These are phyloP conservation scores for Chrysolina haemoptera DNA, from an alignment of 2,888 invertebrate genomes.

Conservation along the genomic window DNA sequence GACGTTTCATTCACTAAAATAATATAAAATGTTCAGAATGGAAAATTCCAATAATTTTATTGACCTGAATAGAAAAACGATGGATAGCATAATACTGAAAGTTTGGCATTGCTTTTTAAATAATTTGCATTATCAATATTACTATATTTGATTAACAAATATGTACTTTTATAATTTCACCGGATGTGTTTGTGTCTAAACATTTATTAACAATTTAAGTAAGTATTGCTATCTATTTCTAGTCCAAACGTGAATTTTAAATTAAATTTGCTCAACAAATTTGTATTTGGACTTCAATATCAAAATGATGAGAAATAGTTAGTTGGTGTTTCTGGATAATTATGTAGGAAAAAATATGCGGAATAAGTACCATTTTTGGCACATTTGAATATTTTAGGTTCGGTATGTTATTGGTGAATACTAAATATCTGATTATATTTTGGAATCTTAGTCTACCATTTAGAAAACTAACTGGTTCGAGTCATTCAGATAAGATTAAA, in stretches of 20 bases:
- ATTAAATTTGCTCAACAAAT: background rate
- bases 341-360: background rate
- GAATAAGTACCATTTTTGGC: background rate
- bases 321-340: background rate
- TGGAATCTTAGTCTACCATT: conserved; percentile 4
- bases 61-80: background rate
- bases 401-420: background rate
- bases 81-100: conserved; percentile 53
- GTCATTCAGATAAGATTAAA: background rate
- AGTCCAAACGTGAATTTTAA: background rate
- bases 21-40: background rate
- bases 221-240: conserved; percentile 4
- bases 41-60: conserved; percentile 26
- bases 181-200: background rate
- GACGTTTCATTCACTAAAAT: no score
- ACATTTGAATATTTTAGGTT: conserved; percentile 8
- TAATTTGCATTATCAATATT: conserved; percentile 11
- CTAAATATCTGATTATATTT: background rate
- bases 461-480: background rate
- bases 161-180: background rate
- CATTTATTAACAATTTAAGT: conserved; percentile 1
- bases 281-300: background rate
- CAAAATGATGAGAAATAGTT: background rate
- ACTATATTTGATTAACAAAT: background rate
- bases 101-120: conserved; percentile 51